Conservation (phyloP, 2,888 invertebrate species). For the Leucophenga montana region DNA sequence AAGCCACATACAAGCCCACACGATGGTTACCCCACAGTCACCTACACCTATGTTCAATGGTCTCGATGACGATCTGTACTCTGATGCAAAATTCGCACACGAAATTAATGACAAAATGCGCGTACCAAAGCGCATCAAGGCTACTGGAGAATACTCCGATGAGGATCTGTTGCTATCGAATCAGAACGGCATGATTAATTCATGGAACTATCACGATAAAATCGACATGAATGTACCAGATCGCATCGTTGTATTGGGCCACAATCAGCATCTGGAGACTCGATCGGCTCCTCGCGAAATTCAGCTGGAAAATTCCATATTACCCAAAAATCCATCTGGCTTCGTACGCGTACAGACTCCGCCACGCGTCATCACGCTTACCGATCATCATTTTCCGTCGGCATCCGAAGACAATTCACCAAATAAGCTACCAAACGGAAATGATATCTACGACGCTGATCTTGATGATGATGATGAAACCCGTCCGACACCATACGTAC, state of each 20-base stretch:
- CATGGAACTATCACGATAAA: conserved; percentile 82
- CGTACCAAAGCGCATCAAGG: conserved; percentile 85
- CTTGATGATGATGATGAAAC: conserved; percentile 55
- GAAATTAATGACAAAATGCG: conserved; percentile 88
- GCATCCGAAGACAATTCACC: conserved; percentile 75
- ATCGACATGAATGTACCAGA: conserved; percentile 95
- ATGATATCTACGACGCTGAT: conserved; percentile 49
- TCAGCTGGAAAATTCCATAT: conserved; percentile 85
- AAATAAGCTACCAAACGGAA: conserved; percentile 47
- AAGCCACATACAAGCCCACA: conserved; percentile 14
- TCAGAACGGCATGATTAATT: conserved; percentile 75
- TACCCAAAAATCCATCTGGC: conserved; percentile 79
- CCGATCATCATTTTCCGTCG: conserved; percentile 87
- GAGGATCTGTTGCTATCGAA: conserved; percentile 78
- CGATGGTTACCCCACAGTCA: conserved; percentile 78
- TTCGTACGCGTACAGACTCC: conserved; percentile 90
- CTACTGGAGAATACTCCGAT: conserved; percentile 80
- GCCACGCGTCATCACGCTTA: conserved; percentile 88
- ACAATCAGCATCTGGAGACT: conserved; percentile 79
- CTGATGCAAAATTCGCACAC: conserved; percentile 79
- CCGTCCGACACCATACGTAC: conserved; percentile 65
- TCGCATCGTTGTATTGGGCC: conserved; percentile 90
- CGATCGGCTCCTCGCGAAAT: conserved; percentile 91
- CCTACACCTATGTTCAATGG: conserved; percentile 78
- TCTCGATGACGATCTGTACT: conserved; percentile 78